Conservation (phyloP, 1,140 invertebrate species). For the Calephelis virginiensis region DNA sequence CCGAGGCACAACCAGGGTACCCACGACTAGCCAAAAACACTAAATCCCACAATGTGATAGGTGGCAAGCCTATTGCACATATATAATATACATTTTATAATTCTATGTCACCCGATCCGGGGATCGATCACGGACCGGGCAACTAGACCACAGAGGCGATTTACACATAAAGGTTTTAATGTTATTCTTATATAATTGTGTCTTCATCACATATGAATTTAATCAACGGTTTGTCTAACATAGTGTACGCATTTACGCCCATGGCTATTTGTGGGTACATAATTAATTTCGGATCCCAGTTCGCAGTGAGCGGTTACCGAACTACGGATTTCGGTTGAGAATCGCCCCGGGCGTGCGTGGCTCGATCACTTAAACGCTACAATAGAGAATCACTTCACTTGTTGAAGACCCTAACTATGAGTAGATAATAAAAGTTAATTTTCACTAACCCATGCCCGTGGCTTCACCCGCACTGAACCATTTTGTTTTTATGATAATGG, state of each 20-base stretch:
- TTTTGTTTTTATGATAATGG: not conserved
- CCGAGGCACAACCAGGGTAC: too few species aligned
- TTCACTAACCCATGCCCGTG: not conserved
- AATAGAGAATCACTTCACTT: conserved; percentile 49
- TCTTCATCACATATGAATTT: not conserved
- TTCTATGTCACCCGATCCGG: too few species aligned
- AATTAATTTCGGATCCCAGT: conserved; percentile 50
- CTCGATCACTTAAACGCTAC: conserved; percentile 50
- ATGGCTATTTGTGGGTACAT: conserved; percentile 35
- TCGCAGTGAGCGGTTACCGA: conserved; percentile 44
- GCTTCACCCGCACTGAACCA: too few species aligned
- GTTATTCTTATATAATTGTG: too few species aligned
- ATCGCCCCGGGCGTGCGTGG: conserved; percentile 53
- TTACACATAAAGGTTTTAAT: too few species aligned
- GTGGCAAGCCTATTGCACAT: too few species aligned
- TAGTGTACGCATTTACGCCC: conserved; percentile 19
- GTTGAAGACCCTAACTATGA: conserved; percentile 25
- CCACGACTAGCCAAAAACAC: too few species aligned
- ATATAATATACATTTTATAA: too few species aligned
- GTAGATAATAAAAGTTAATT: not conserved
- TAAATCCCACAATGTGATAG: too few species aligned
- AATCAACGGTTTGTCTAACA: not conserved
- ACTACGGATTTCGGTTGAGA: conserved; percentile 58
- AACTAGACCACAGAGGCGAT: too few species aligned
- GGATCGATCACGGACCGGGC: too few species aligned